Percentiles rank a stretch among this genome's conserved stretches.
phyloP scores from a whole-genome alignment of 2,888 invertebrate species.

The Drosophila vallismaia region DNA sequence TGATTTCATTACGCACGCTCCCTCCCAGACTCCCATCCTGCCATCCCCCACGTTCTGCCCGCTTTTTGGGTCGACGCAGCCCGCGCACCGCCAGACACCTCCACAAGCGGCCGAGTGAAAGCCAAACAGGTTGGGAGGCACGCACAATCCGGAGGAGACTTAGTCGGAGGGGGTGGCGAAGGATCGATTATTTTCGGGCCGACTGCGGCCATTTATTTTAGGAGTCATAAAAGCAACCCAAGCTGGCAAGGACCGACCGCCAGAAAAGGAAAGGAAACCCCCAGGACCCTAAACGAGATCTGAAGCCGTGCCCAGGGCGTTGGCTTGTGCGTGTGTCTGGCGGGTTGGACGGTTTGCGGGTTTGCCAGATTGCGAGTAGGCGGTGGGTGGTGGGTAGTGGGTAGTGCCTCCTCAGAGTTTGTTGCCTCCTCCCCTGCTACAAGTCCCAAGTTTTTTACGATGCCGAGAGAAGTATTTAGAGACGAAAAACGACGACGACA shows the following conservation, averaged over 20 bases:
- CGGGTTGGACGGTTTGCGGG: background rate
- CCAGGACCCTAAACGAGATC: constrained; percentile 16
- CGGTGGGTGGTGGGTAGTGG: constrained; percentile 6
- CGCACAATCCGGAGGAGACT: constrained; percentile 53
- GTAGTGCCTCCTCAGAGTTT: constrained; percentile 51
- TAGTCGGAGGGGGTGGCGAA: constrained; percentile 12
- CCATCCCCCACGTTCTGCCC: constrained; percentile 1
- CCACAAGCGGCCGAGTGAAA: constrained; percentile 53
- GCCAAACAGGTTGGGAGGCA: constrained; percentile 54
- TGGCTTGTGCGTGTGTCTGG: constrained; percentile 44
- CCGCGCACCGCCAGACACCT: constrained; percentile 77
- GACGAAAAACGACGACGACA: constrained; percentile 63
- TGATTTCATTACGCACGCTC: constrained; percentile 73
- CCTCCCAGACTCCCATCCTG: constrained; percentile 15
- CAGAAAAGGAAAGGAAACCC: constrained; percentile 20
- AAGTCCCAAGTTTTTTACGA: constrained; percentile 9
- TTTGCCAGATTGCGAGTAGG: background rate
- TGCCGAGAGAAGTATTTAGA: constrained; percentile 27
- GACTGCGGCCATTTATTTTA: constrained; percentile 50
- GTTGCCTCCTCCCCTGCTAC: constrained; percentile 33
- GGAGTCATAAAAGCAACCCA: constrained; percentile 43
- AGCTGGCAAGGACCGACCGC: constrained; percentile 4
- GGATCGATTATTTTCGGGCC: constrained; percentile 71
- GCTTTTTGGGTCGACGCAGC: constrained; percentile 61
- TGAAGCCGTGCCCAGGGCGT: constrained; percentile 40